Conservation (phyloP, 2,888 invertebrate species). For the Falcaria lacertinaria region DNA sequence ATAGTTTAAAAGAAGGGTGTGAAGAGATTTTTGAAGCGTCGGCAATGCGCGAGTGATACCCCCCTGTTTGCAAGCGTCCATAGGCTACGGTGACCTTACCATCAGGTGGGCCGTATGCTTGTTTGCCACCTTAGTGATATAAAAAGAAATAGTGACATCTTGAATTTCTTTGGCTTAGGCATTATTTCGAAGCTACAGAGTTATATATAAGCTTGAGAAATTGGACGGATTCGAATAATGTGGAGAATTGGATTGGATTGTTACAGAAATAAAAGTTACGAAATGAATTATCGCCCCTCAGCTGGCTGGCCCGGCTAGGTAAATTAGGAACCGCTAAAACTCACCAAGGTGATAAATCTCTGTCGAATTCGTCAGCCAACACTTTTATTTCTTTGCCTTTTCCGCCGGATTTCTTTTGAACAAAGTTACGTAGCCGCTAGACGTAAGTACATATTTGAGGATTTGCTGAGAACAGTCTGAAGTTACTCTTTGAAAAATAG, state of each 20-base stretch:
- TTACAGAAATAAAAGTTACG: slow-evolving; percentile 24
- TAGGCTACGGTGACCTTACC: no score
- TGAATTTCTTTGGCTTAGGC: not conserved
- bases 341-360: slow-evolving; percentile 59
- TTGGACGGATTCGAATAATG: not conserved
- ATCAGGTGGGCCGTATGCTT: no score
- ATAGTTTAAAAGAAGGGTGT: no score
- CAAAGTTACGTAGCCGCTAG: slow-evolving; percentile 43
- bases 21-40: no score
- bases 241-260: slow-evolving; percentile 10
- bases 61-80: no score
- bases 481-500: slow-evolving; percentile 1
- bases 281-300: slow-evolving; percentile 36
- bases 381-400: slow-evolving; percentile 57
- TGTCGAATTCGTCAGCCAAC: slow-evolving; percentile 66
- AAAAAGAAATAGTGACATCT: no score
- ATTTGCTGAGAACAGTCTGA: slow-evolving; percentile 3
- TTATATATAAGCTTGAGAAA: not conserved
- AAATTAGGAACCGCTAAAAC: slow-evolving; percentile 59
- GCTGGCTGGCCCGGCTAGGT: slow-evolving; percentile 35
- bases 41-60: no score
- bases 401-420: slow-evolving; percentile 43
- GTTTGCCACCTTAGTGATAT: no score
- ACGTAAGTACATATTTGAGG: slow-evolving; percentile 6
- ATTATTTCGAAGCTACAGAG: not conserved